Base-by-base conservation (phyloP, 2,797 vertebrate genomes). In the Loriculus beryllinus region DNA sequence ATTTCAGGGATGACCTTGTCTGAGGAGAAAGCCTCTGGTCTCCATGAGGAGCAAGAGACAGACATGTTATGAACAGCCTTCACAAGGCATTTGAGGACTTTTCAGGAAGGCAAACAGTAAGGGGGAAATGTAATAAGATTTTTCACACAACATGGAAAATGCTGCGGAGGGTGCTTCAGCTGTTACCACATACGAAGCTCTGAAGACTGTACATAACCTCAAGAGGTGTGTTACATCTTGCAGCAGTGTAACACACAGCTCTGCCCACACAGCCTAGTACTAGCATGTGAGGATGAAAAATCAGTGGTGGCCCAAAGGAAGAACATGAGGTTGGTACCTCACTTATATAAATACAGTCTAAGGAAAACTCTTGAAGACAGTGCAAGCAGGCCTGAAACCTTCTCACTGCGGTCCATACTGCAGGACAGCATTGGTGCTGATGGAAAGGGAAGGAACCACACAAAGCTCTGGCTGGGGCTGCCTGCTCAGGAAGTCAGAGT, bases 351-450 rank as follows among this genome's bases (percentile, higher is more conserved):
- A 2, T 23, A 72, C 35, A 59, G 9, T 25, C 11, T 14, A 35
- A 20, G 40, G 33, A 82, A 60, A 60, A 35, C 31, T 79, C 52
- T 31, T 48, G 19, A 78, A 89, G 29, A 42, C 2, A 4, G 35
- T 15, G 8, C 13, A 54, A 94, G 68, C 26, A 82, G 68, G 19
- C 59, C 57, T 33, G 59, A 90, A 79, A 28, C 26, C 42, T 52
- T 35, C 9, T 43, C 0, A 1, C 4, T 21, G 23, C 20, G 20
- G 23, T n/a, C n/a, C 2, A 0, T 35, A 10, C 5, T 37, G 40
- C 42, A 25, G 23, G 6, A 74, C 17, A 40, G 67, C 12, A 20
- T 3, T 31, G 60, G 35, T 11, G 7, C n/a, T 54, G 48, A 33
- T 16, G 39, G 40, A 67, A 79, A 77, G 13, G 49, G 15, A 35